Conservation (phyloP, 2,888 invertebrate species). For the Cheilosia variabilis region DNA sequence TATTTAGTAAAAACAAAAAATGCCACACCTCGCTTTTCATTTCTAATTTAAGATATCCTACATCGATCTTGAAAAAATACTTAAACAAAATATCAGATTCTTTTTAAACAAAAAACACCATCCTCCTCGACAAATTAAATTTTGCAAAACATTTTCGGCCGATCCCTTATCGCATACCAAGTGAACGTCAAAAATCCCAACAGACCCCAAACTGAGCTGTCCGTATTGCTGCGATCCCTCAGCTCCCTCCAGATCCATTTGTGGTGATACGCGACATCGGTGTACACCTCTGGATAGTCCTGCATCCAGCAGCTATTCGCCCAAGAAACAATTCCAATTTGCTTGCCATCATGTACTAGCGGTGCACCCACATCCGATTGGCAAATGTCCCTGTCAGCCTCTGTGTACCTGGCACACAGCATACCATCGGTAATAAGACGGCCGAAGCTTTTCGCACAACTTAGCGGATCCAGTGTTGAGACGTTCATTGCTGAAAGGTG, state of each 20-base stretch:
- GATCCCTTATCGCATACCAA: constrained; percentile 76
- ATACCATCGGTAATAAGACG: constrained; percentile 43
- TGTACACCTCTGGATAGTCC: constrained; percentile 70
- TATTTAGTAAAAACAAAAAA: no score
- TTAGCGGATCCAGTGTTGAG: constrained; percentile 32
- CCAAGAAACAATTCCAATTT: constrained; percentile 57
- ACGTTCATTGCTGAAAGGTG: constrained; percentile 50
- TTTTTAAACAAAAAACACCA: neutral
- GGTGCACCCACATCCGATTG: constrained; percentile 58
- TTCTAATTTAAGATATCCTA: neutral
- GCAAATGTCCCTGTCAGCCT: constrained; percentile 23
- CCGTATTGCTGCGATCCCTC: constrained; percentile 79
- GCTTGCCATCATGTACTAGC: constrained; percentile 42
- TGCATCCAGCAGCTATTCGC: constrained; percentile 33
- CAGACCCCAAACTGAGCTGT: constrained; percentile 81
- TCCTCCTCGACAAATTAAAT: neutral
- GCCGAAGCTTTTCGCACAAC: constrained; percentile 30
- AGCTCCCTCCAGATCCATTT: constrained; percentile 78
- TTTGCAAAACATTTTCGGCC: constrained; percentile 14
- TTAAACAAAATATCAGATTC: constrained; percentile 58
- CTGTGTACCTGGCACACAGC: constrained; percentile 42
- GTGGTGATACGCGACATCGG: constrained; percentile 64
- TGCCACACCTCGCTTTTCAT: neutral
- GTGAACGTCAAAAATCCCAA: constrained; percentile 79
- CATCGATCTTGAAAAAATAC: constrained; percentile 7